Evolutionary conservation across 1,140 invertebrate species (phyloP).

Genomic region (Lysiphlebus fabarum): DNA sequence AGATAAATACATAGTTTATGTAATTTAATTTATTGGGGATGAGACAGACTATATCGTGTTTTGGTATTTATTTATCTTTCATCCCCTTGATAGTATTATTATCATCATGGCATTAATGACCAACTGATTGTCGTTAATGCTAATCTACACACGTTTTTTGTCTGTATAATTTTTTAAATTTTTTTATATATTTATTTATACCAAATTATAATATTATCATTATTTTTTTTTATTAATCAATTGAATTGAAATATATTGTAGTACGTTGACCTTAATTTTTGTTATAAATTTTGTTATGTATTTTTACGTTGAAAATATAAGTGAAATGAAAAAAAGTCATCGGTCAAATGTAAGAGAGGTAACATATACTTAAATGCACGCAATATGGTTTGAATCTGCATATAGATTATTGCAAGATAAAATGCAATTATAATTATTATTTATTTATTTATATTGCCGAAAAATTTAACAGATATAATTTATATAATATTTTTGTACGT

Average conservation of each 20-base stretch:
- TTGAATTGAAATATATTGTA: too few relatives aligned
- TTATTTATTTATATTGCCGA: not conserved
- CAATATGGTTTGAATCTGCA: conserved; percentile 25
- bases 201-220: too few relatives aligned
- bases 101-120: conserved; percentile 9
- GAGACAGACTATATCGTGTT: not conserved
- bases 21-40: not conserved
- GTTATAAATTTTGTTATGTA: too few relatives aligned
- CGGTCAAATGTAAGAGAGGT: not conserved
- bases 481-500: too few relatives aligned
- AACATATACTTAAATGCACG: conserved; percentile 28
- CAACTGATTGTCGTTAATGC: conserved; percentile 6
- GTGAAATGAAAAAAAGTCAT: not conserved
- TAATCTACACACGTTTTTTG: conserved; percentile 1
- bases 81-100: conserved; percentile 6
- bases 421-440: conserved; percentile 13
- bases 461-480: too few relatives aligned
- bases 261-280: too few relatives aligned
- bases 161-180: too few relatives aligned
- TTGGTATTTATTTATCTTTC: not conserved
- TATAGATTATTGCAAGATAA: too few relatives aligned
- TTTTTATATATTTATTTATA: too few relatives aligned
- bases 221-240: too few relatives aligned
- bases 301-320: too few relatives aligned
- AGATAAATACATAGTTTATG: not conserved